These are phyloP conservation scores for Centropus bengalensis DNA, from an alignment of 2,113 vertebrate species.

Conservation along the genomic window DNA sequence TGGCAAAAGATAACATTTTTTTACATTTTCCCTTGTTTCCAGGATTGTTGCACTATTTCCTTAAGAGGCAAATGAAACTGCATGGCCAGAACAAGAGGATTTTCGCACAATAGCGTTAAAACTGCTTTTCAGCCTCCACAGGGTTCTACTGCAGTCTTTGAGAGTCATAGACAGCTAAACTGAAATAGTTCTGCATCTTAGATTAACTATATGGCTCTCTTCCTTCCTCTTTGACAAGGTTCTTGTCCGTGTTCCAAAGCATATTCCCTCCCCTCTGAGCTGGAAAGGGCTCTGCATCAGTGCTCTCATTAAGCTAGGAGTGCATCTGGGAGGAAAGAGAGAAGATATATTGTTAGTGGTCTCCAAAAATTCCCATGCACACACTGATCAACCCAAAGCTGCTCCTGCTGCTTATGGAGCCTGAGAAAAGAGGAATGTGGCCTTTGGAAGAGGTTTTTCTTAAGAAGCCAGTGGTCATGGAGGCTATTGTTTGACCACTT, in stretches of 20 bases:
- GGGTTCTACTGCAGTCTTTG: background rate
- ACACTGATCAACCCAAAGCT: background rate
- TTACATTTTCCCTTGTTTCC: background rate
- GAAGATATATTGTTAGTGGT: background rate
- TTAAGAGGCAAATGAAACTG: background rate
- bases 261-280: background rate
- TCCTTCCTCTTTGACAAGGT: background rate
- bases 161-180: background rate
- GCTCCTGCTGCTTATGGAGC: background rate
- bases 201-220: background rate
- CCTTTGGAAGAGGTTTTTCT: background rate
- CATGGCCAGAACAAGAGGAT: background rate
- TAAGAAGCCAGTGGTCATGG: background rate
- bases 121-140: background rate
- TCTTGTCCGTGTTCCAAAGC: background rate
- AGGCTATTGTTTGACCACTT: background rate
- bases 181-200: background rate
- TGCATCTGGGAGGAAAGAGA: background rate
- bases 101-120: background rate
- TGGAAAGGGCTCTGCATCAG: background rate
- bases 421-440: background rate
- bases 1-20: background rate
- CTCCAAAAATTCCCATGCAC: background rate
- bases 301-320: background rate
- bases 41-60: background rate